phyloP scores from a whole-genome alignment of 2,113 vertebrate genomes.

The Muntiacus muntjak region DNA sequence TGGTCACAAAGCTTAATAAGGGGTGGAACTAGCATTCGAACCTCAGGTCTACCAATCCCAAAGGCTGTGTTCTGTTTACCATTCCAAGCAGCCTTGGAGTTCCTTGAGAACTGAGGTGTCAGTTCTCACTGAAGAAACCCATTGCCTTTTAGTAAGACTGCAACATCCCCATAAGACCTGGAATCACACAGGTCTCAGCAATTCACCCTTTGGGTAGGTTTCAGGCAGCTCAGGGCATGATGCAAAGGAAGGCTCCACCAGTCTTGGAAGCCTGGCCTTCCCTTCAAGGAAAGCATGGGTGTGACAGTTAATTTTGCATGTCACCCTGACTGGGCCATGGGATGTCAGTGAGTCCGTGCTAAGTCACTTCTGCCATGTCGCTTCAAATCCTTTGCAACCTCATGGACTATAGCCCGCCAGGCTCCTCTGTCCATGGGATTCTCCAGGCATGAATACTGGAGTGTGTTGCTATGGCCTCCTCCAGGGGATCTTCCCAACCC shows the following conservation, averaged over 20 bases:
- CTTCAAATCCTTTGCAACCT: neutral
- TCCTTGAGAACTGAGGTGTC: neutral
- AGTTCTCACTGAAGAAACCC: neutral
- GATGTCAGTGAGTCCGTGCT: neutral
- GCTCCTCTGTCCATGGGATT: neutral
- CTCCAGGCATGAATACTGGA: neutral
- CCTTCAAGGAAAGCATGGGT: neutral
- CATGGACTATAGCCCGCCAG: neutral
- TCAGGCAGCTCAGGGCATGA: neutral
- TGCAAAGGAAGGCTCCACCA: neutral
- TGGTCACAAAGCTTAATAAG: neutral
- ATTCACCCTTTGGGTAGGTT: neutral
- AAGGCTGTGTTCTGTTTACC: neutral
- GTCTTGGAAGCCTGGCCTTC: neutral
- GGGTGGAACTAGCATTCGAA: neutral
- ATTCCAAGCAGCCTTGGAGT: neutral
- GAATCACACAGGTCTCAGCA: neutral
- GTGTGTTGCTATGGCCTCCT: neutral
- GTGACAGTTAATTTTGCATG: neutral
- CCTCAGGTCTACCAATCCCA: neutral
- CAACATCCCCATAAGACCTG: rapidly evolving
- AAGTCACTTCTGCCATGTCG: neutral
- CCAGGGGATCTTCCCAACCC: neutral
- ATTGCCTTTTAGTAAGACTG: neutral
- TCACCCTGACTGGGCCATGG: neutral